These are phyloP conservation scores for Latrodectus geometricus DNA, from an alignment of 1,140 invertebrate genomes.

Conservation along the genomic window DNA sequence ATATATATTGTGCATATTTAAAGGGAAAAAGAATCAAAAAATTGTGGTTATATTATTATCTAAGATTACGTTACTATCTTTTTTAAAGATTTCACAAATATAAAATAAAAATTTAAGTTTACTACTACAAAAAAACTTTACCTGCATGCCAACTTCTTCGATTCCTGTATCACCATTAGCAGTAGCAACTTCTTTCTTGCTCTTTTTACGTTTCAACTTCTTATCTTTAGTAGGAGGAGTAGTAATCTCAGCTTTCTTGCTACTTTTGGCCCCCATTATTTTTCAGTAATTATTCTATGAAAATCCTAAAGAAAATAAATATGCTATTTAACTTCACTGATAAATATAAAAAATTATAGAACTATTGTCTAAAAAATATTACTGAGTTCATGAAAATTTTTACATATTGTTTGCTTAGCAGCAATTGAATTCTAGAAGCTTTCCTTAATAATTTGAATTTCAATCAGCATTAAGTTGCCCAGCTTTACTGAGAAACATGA, in stretches of 20 bases:
- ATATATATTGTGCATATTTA: no score
- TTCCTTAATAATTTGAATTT: no score
- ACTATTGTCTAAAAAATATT: neutral
- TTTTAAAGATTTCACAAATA: no score
- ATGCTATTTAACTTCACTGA: neutral
- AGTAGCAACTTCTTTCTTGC: constrained; percentile 47
- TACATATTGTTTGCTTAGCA: no score
- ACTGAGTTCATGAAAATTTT: no score
- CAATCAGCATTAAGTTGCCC: no score
- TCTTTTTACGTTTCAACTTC: constrained; percentile 58
- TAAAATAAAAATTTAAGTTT: no score
- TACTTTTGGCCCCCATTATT: constrained; percentile 42
- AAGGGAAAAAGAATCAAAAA: no score
- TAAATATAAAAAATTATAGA: neutral
- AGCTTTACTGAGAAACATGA: no score
- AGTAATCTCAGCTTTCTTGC: constrained; percentile 60
- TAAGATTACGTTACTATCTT: no score
- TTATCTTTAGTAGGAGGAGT: constrained; percentile 48
- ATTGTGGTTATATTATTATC: no score
- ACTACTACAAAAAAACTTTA: constrained; percentile 23
- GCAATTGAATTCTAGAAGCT: no score
- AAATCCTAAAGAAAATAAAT: constrained; percentile 22
- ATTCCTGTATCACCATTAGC: constrained; percentile 70
- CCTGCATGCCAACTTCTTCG: constrained; percentile 86
- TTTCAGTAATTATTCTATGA: neutral